phyloP scores from a whole-genome alignment of 1,140 invertebrate species.

The Pomacea maculata region DNA sequence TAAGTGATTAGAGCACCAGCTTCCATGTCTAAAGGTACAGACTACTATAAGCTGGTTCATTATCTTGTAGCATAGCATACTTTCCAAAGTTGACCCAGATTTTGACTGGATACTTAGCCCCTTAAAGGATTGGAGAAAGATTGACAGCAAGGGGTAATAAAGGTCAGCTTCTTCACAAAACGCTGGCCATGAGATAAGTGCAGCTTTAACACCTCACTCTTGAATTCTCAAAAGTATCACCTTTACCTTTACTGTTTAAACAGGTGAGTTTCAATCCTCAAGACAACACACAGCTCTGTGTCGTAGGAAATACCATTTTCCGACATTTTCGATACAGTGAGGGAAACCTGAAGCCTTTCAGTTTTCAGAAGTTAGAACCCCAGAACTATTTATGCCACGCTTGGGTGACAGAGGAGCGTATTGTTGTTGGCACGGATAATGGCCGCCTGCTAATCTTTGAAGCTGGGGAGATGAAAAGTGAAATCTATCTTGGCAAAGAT shows the following conservation, averaged over 20 bases:
- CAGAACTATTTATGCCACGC: constrained; percentile 75
- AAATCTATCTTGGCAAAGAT: constrained; percentile 55
- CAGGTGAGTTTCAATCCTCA: constrained; percentile 79
- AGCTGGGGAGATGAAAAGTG: constrained; percentile 78
- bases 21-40: too few species aligned
- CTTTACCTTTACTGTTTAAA: background rate
- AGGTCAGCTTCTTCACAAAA: too few species aligned
- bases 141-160: too few species aligned
- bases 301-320: constrained; percentile 78
- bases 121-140: too few species aligned
- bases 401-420: constrained; percentile 74
- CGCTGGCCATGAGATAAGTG: too few species aligned
- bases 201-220: too few species aligned
- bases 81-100: too few species aligned
- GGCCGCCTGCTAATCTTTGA: constrained; percentile 81
- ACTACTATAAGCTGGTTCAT: too few species aligned
- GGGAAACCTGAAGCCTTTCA: constrained; percentile 81
- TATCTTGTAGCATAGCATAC: too few species aligned
- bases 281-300: constrained; percentile 78
- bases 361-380: constrained; percentile 82
- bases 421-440: constrained; percentile 79
- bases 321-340: constrained; percentile 83
- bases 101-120: too few species aligned
- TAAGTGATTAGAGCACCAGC: too few species aligned
- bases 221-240: too few species aligned